phyloP scores from a whole-genome alignment of 2,797 vertebrate genomes.

The Sparus aurata region DNA sequence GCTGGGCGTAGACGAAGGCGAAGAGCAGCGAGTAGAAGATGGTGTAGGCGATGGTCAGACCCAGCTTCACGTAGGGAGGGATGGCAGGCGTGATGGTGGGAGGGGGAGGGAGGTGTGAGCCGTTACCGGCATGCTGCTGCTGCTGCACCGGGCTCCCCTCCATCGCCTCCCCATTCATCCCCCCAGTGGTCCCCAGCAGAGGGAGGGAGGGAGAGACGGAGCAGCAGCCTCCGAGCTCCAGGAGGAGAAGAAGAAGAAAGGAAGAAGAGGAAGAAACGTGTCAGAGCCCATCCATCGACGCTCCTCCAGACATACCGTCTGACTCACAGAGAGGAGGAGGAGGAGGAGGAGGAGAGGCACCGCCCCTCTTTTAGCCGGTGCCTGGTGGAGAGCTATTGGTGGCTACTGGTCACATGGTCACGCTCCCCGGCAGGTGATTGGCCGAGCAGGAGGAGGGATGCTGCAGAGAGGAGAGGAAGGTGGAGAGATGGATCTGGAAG shows the following conservation, averaged over 20 bases:
- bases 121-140: constrained; percentile 61
- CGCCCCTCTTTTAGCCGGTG: constrained; percentile 71
- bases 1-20: constrained; percentile 92
- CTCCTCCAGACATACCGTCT: constrained; percentile 44
- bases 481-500: constrained; percentile 65
- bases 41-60: constrained; percentile 92
- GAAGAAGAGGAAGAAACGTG: constrained; percentile 26
- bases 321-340: constrained; percentile 41
- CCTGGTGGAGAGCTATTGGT: constrained; percentile 53
- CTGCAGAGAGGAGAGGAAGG: constrained; percentile 62
- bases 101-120: constrained; percentile 79
- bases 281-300: constrained; percentile 26
- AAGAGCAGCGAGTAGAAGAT: constrained; percentile 93
- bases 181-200: constrained; percentile 10
- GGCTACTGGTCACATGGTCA: constrained; percentile 50
- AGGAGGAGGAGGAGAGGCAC: constrained; percentile 39
- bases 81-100: constrained; percentile 91
- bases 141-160: constrained; percentile 47
- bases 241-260: background rate
- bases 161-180: constrained; percentile 71
- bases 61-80: constrained; percentile 92
- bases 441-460: constrained; percentile 63
- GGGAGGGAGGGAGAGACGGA: background rate
- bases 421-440: constrained; percentile 31
- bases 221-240: background rate